A percentile compares a stretch with the other conserved stretches of the same genome.
Evolutionary conservation across 2,113 vertebrate species (phyloP).

Genomic region (Saiga tatarica): DNA sequence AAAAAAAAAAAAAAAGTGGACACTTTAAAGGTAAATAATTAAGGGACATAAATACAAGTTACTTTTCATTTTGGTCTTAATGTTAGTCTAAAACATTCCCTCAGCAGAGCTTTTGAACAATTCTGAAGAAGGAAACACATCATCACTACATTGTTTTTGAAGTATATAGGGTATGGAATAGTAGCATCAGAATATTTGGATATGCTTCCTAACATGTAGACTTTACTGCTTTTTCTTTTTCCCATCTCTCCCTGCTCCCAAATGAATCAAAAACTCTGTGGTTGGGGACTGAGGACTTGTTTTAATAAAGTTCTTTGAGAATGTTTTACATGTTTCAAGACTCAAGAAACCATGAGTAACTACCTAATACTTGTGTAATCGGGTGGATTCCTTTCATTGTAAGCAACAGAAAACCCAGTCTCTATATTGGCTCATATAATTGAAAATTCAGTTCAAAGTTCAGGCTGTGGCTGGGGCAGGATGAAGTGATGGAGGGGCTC

Average conservation of each 20-base stretch:
- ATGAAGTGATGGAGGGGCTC: neutral
- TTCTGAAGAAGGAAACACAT: neutral
- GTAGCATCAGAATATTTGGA: neutral
- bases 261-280: neutral
- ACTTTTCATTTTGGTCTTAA: constrained; percentile 7
- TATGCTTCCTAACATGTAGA: neutral
- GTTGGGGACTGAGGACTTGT: neutral
- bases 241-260: neutral
- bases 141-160: neutral
- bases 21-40: constrained; percentile 36
- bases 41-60: constrained; percentile 14
- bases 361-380: neutral
- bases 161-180: neutral
- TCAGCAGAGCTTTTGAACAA: constrained; percentile 5
- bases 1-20: neutral
- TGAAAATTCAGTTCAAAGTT: neutral
- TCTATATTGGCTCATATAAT: neutral
- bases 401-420: neutral
- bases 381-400: neutral
- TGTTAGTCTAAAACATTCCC: constrained; percentile 22
- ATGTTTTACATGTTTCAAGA: neutral
- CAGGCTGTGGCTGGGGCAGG: neutral
- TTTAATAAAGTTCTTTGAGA: neutral
- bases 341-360: neutral
- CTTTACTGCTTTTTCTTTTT: neutral